Conservation (phyloP, 2,888 invertebrate species). For the Pelosia muscerda region DNA sequence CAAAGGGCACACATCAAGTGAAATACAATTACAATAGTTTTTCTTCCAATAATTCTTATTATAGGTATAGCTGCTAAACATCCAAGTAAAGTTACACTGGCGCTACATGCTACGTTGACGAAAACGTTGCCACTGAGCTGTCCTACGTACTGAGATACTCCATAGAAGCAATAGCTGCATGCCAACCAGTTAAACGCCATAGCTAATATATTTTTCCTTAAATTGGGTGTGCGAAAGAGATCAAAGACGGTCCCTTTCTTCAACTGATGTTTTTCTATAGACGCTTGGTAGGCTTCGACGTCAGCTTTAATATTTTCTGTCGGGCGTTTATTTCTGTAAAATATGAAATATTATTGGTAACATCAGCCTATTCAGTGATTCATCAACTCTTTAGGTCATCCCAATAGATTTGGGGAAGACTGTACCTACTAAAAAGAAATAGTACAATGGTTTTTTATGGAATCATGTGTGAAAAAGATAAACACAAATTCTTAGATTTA, state of each 20-base stretch:
- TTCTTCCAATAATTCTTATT: conserved; percentile 89
- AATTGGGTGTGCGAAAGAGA: conserved; percentile 90
- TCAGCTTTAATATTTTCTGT: conserved; percentile 76
- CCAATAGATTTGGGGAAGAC: neutral
- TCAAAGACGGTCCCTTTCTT: conserved; percentile 88
- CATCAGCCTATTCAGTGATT: too few species aligned
- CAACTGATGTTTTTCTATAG: conserved; percentile 63
- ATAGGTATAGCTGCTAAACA: conserved; percentile 88
- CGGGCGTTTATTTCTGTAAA: conserved; percentile 81
- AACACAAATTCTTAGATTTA: neutral
- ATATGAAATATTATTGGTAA: conserved; percentile 9
- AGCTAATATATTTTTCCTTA: conserved; percentile 90
- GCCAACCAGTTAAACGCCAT: conserved; percentile 93
- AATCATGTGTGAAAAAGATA: too few species aligned
- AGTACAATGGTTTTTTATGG: too few species aligned
- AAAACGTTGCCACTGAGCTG: conserved; percentile 93
- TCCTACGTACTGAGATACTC: conserved; percentile 93
- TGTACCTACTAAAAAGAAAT: neutral
- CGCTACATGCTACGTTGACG: conserved; percentile 93
- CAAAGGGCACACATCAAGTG: conserved; percentile 88
- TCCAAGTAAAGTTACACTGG: conserved; percentile 87
- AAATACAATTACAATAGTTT: conserved; percentile 88
- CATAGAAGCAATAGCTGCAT: conserved; percentile 92
- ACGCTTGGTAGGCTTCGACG: conserved; percentile 72
- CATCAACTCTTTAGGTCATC: neutral